These are phyloP conservation scores for Drosophila suboccidentalis DNA, from an alignment of 2,888 invertebrate genomes.

Conservation along the genomic window DNA sequence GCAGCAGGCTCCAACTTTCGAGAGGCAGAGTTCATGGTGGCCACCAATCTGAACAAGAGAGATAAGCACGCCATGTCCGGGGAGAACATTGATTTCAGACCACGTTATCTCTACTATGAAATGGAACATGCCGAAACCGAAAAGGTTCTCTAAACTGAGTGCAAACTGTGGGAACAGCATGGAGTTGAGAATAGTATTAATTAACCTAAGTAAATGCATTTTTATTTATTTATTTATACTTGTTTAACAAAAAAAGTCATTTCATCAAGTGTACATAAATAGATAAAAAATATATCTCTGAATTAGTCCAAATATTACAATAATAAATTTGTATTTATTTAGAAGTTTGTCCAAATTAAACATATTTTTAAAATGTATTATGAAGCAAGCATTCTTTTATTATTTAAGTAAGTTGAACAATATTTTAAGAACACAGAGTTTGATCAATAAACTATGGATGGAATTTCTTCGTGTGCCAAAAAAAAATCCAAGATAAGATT, in stretches of 20 bases:
- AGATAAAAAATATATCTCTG: not conserved
- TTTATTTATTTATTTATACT: not conserved
- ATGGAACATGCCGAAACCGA: conserved; percentile 49
- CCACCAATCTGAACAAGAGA: conserved; percentile 73
- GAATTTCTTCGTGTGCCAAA: not conserved
- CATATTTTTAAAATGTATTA: too few relatives aligned
- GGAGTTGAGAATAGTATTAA: not conserved
- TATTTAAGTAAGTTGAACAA: too few relatives aligned
- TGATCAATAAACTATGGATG: too few relatives aligned
- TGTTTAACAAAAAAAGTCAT: not conserved
- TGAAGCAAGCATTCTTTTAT: too few relatives aligned
- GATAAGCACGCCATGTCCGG: conserved; percentile 67
- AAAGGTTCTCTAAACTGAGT: conserved; percentile 23
- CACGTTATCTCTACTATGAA: conserved; percentile 81
- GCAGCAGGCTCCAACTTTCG: conserved; percentile 66
- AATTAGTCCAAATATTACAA: too few relatives aligned
- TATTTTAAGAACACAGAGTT: too few relatives aligned
- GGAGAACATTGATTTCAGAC: conserved; percentile 71
- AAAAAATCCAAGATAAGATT: not conserved
- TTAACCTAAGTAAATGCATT: not conserved
- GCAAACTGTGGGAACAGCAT: not conserved
- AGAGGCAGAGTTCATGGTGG: conserved; percentile 79
- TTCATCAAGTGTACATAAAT: not conserved
- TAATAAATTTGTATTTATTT: too few relatives aligned
- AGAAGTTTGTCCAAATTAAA: too few relatives aligned